Conservation (phyloP, 1,140 invertebrate species). For the Dendroctonus ponderosae region DNA sequence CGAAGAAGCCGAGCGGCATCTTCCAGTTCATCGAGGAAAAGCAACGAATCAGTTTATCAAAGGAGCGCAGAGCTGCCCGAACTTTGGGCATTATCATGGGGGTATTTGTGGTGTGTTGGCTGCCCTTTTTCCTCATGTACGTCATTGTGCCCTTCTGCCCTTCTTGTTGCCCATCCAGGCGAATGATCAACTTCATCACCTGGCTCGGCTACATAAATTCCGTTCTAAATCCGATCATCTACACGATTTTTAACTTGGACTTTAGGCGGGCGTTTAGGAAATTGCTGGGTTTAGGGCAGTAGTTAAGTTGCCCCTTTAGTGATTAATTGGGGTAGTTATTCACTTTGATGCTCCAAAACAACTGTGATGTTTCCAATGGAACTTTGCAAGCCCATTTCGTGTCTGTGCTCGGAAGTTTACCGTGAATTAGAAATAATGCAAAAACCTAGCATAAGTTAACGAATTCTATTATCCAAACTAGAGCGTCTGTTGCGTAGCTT, state of each 20-base stretch:
- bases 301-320: constrained; percentile 5
- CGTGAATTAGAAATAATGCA: too few relatives aligned
- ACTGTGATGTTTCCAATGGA: too few relatives aligned
- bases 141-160: constrained; percentile 85
- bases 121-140: constrained; percentile 96
- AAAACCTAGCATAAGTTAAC: too few relatives aligned
- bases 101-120: constrained; percentile 94
- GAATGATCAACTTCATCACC: constrained; percentile 84
- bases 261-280: constrained; percentile 92
- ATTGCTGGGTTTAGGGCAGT: constrained; percentile 63
- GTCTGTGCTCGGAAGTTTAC: too few relatives aligned
- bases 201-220: constrained; percentile 99
- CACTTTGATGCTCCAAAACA: too few relatives aligned
- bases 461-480: too few relatives aligned
- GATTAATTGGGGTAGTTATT: too few relatives aligned
- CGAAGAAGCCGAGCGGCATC: constrained; percentile 61
- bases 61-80: constrained; percentile 87
- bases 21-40: constrained; percentile 92
- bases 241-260: constrained; percentile 96
- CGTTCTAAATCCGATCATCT: constrained; percentile 95
- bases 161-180: constrained; percentile 73
- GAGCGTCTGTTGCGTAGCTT: too few relatives aligned
- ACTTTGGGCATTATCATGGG: constrained; percentile 93
- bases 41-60: constrained; percentile 87
- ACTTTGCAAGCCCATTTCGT: too few relatives aligned